Conservation (phyloP, 2,113 vertebrate species). For the Mola mola region DNA sequence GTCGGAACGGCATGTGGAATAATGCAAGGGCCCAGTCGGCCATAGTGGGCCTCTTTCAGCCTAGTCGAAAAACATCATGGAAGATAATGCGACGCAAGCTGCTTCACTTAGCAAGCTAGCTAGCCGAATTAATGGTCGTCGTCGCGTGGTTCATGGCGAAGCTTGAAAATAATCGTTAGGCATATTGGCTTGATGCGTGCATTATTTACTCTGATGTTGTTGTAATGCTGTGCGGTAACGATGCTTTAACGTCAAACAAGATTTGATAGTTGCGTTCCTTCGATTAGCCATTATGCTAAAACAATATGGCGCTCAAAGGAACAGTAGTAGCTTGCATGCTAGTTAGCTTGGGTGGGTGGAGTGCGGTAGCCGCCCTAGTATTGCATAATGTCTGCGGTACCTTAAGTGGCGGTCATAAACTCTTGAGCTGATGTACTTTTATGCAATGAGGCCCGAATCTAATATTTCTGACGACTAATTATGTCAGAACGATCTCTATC, state of each 20-base stretch:
- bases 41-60: slow-evolving; percentile 80
- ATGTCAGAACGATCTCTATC: not conserved
- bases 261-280: not conserved
- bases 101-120: slow-evolving; percentile 75
- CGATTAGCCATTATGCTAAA: slow-evolving; percentile 69
- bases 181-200: too few species aligned
- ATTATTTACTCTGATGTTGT: too few species aligned
- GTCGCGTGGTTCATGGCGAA: not conserved
- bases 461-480: too few species aligned
- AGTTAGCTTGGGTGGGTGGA: slow-evolving; percentile 75
- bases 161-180: accelerated
- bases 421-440: slow-evolving; percentile 44
- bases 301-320: slow-evolving; percentile 71
- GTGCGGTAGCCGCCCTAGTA: slow-evolving; percentile 63
- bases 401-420: slow-evolving; percentile 58
- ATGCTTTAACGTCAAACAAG: accelerated
- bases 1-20: slow-evolving; percentile 53
- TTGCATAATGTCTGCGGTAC: slow-evolving; percentile 71
- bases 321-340: slow-evolving; percentile 62
- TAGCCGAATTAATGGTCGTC: slow-evolving; percentile 34
- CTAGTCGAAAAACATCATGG: slow-evolving; percentile 77
- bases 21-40: slow-evolving; percentile 77
- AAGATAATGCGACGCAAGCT: slow-evolving; percentile 71
- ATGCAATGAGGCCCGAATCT: not conserved
- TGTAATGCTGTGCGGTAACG: not conserved